phyloP scores from a whole-genome alignment of 2,888 invertebrate species.

The Trichacis sp. region DNA sequence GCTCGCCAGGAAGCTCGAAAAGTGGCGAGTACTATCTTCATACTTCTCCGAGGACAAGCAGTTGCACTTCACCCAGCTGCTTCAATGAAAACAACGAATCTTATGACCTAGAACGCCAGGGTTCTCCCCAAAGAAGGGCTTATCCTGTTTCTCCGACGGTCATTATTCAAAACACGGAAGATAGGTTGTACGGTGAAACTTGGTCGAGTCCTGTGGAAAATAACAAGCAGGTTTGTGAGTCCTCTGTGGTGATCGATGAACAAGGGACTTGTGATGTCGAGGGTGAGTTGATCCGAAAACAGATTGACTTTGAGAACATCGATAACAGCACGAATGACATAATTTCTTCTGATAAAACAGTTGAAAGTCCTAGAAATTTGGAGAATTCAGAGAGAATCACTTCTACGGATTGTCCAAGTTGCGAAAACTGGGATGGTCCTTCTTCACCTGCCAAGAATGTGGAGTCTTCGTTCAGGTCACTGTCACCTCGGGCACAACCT shows the following conservation, averaged over 20 bases:
- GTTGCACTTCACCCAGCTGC: constrained; percentile 36
- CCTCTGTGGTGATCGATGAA: constrained; percentile 15
- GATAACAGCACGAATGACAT: constrained; percentile 26
- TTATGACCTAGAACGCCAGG: constrained; percentile 46
- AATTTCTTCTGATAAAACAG: constrained; percentile 19
- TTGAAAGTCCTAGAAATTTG: neutral
- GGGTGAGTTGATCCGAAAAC: constrained; percentile 24
- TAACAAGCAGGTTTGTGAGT: too few species aligned
- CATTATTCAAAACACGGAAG: constrained; percentile 45
- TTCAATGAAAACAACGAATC: constrained; percentile 46
- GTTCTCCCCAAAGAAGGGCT: constrained; percentile 17
- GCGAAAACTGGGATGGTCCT: constrained; percentile 13
- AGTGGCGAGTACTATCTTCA: constrained; percentile 63
- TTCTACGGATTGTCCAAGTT: neutral
- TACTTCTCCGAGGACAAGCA: constrained; percentile 35
- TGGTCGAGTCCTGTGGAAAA: constrained; percentile 20
- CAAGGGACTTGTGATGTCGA: neutral
- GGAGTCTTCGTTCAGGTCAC: constrained; percentile 1
- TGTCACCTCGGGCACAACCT: constrained; percentile 52
- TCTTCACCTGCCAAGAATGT: too few species aligned
- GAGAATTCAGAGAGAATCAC: neutral
- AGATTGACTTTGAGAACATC: constrained; percentile 19
- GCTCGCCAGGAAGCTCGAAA: constrained; percentile 63
- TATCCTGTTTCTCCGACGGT: constrained; percentile 48
- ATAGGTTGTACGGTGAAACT: constrained; percentile 54